Percentiles rank a stretch among this genome's conserved stretches.
These are phyloP conservation scores for Agapornis canus DNA, from an alignment of 2,797 vertebrate genomes.

Conservation along the genomic window DNA sequence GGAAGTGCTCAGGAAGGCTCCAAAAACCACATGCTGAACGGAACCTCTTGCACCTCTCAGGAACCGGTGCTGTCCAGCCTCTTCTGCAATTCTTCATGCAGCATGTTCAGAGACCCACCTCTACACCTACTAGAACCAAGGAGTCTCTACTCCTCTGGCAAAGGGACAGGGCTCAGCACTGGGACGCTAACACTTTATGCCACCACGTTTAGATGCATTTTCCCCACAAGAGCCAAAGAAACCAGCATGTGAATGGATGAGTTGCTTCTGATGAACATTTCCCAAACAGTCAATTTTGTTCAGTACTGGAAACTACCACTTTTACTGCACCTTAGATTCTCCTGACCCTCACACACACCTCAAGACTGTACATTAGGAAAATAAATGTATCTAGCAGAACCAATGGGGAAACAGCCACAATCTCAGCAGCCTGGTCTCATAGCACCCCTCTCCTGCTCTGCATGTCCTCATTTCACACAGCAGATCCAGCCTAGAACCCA, in stretches of 20 bases:
- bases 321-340: not conserved
- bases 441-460: not conserved
- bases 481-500: not conserved
- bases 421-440: not conserved
- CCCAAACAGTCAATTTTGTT: not conserved
- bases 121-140: not conserved
- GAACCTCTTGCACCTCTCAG: not conserved
- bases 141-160: not conserved
- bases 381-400: not conserved
- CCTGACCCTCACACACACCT: not conserved
- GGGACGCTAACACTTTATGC: not conserved
- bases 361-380: not conserved
- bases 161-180: not conserved
- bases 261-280: not conserved
- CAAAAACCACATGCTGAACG: not conserved
- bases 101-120: not conserved
- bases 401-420: not conserved
- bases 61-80: not conserved
- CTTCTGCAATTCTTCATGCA: not conserved
- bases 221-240: not conserved
- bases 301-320: not conserved
- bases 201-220: not conserved
- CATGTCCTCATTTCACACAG: not conserved
- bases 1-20: not conserved
- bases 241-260: accelerated